These are phyloP conservation scores for Noctilio leporinus DNA, from an alignment of 2,113 vertebrate genomes.

Conservation along the genomic window DNA sequence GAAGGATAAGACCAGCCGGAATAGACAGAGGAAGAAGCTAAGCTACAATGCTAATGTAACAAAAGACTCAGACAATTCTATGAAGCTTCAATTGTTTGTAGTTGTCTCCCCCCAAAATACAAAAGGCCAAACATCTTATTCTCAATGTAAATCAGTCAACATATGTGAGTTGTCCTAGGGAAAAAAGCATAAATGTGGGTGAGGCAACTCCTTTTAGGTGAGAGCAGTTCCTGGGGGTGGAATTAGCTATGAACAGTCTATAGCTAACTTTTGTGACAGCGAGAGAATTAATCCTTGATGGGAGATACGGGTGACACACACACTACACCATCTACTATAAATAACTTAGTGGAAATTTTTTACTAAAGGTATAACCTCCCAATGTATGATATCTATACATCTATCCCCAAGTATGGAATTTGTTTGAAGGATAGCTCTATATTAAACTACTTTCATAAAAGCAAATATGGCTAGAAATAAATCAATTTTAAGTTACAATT, in stretches of 20 bases:
- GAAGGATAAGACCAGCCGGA: neutral
- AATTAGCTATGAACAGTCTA: neutral
- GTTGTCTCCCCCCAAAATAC: neutral
- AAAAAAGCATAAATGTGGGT: neutral
- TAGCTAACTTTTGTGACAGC: neutral
- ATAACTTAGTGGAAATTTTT: neutral
- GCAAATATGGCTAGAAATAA: neutral
- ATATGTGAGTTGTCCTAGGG: neutral
- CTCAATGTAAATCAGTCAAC: neutral
- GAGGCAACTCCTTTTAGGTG: neutral
- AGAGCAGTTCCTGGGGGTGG: neutral
- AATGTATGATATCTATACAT: neutral
- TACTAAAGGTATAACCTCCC: neutral
- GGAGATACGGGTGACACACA: neutral
- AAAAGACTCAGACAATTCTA: neutral
- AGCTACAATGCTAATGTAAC: neutral
- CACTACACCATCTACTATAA: neutral
- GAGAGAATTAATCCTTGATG: neutral
- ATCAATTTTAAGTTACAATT: neutral
- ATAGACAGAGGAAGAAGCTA: neutral
- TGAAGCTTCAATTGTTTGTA: neutral
- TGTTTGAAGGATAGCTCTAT: neutral
- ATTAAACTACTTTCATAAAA: neutral
- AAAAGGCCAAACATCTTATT: neutral
- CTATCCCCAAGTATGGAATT: neutral